Conservation (phyloP, 2,797 vertebrate species). For the Delichon dasypus region DNA sequence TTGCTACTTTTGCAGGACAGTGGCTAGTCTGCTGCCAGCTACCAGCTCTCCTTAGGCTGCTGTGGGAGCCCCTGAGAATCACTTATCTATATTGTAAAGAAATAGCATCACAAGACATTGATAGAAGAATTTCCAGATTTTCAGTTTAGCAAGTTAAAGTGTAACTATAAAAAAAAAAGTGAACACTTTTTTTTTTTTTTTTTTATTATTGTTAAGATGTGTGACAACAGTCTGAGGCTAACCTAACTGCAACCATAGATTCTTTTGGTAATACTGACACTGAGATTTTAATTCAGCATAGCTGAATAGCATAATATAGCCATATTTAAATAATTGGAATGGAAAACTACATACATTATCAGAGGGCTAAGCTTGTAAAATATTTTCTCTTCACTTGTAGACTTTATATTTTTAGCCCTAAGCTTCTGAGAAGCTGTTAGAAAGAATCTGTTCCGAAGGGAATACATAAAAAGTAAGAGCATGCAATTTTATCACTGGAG, state of each 20-base stretch:
- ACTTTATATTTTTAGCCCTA: neutral
- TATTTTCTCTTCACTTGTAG: neutral
- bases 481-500: neutral
- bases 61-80: neutral
- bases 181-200: accelerated
- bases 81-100: neutral
- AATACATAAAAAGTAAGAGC: neutral
- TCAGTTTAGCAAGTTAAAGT: neutral
- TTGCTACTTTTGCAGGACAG: constrained; percentile 11
- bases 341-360: neutral
- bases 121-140: neutral
- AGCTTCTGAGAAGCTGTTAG: neutral
- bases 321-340: neutral
- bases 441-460: neutral
- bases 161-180: neutral
- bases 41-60: neutral
- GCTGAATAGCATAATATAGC: neutral
- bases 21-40: neutral
- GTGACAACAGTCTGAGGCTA: neutral
- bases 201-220: neutral
- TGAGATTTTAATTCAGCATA: neutral
- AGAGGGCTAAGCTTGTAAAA: neutral
- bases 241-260: neutral
- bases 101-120: neutral
- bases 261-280: neutral